Percentiles rank a stretch among this genome's conserved stretches.
Evolutionary conservation across 1,140 invertebrate genomes (phyloP).

Genomic region (Magallana ariakensis): DNA sequence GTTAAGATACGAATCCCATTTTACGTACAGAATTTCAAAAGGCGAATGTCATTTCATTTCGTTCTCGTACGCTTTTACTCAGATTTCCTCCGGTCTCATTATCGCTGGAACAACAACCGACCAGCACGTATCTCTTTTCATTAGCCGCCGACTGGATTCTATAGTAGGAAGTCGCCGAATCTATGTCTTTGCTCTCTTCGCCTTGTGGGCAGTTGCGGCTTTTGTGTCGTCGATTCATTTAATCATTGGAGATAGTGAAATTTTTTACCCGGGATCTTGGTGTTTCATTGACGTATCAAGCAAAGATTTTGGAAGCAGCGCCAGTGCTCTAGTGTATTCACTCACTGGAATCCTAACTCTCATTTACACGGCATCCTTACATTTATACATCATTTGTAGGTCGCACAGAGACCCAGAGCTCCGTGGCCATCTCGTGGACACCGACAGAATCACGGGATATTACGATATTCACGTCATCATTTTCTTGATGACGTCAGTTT

Average conservation of each 20-base stretch:
- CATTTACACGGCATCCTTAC: neutral
- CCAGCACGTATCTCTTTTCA: neutral
- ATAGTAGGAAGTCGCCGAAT: neutral
- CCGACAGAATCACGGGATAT: neutral
- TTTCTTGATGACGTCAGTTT: neutral
- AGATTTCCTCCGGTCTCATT: neutral
- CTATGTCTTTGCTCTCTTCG: neutral
- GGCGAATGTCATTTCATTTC: neutral
- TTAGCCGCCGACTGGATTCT: neutral
- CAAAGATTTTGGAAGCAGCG: neutral
- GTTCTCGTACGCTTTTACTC: neutral
- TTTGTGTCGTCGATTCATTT: neutral
- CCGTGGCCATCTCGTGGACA: neutral
- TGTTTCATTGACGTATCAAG: neutral
- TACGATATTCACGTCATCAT: slow-evolving; percentile 7
- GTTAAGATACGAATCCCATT: neutral
- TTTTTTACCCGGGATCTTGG: slow-evolving; percentile 7
- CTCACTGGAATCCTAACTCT: neutral
- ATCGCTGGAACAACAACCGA: neutral
- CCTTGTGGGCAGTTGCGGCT: neutral
- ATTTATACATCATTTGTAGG: neutral
- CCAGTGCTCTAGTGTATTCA: neutral
- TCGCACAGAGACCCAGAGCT: neutral
- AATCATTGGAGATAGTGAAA: neutral
- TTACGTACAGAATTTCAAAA: neutral